A percentile compares a stretch with the other conserved stretches of the same genome.
These are phyloP conservation scores for Morus bassanus DNA, from an alignment of 2,797 vertebrate species.

Conservation along the genomic window DNA sequence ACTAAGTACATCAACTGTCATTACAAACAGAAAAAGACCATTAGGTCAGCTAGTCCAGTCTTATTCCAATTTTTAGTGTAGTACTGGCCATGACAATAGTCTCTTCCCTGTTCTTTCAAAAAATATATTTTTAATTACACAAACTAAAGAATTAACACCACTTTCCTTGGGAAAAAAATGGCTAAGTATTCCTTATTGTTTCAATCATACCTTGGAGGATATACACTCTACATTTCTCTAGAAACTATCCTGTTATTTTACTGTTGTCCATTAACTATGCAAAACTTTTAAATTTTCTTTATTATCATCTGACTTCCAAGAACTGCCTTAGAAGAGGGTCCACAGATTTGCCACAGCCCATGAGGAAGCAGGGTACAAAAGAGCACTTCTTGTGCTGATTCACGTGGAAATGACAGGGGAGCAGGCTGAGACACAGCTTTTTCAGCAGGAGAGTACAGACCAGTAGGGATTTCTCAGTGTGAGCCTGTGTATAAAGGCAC, in stretches of 20 bases:
- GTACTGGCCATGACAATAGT: not conserved
- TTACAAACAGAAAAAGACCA: not conserved
- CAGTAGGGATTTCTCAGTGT: not conserved
- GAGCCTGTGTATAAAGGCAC: not conserved
- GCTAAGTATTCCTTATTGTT: not conserved
- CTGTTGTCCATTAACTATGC: not conserved
- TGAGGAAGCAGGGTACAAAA: not conserved
- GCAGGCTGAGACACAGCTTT: not conserved
- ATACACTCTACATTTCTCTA: not conserved
- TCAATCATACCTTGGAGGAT: not conserved
- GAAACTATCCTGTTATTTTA: not conserved
- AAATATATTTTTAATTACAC: not conserved
- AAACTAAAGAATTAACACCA: not conserved
- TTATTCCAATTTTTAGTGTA: not conserved
- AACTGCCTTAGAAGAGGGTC: not conserved
- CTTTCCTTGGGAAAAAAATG: not conserved
- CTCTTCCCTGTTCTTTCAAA: not conserved
- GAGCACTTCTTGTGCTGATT: not conserved
- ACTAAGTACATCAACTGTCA: not conserved
- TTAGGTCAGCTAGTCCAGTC: not conserved
- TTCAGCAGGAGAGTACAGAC: not conserved
- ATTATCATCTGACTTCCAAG: conserved; percentile 1
- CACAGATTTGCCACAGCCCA: not conserved
- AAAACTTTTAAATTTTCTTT: not conserved
- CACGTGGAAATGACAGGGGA: not conserved